Percentiles rank a stretch among this genome's conserved stretches.
phyloP scores from a whole-genome alignment of 2,888 invertebrate species.

The Elgonia sp. region DNA sequence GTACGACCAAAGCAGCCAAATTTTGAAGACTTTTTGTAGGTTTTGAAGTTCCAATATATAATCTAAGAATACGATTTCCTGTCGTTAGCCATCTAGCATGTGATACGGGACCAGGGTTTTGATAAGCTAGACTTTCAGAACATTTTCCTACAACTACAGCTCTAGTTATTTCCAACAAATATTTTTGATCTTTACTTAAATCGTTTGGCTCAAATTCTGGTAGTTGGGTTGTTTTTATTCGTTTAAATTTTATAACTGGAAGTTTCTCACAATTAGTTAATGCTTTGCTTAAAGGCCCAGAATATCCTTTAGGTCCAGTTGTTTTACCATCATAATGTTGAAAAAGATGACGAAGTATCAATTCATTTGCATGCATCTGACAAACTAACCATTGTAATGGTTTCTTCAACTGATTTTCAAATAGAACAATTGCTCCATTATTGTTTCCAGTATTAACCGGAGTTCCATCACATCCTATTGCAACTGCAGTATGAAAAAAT shows the following conservation, averaged over 20 bases:
- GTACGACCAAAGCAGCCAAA: conserved; percentile 12
- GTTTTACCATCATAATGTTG: conserved; percentile 44
- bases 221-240: conserved; percentile 10
- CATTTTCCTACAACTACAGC: conserved; percentile 40
- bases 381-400: conserved; percentile 44
- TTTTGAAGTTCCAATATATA: conserved; percentile 15
- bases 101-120: conserved; percentile 39
- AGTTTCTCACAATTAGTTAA: conserved; percentile 56
- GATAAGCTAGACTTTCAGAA: conserved; percentile 25
- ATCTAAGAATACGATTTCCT: conserved; percentile 25
- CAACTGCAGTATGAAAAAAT: conserved; percentile 17
- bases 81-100: conserved; percentile 41
- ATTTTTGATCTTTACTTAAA: conserved; percentile 54
- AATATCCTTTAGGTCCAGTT: conserved; percentile 78
- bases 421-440: conserved; percentile 33
- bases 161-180: conserved; percentile 47
- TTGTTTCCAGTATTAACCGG: conserved; percentile 34
- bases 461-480: conserved; percentile 53
- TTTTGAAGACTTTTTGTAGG: conserved; percentile 11
- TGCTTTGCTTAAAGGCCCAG: conserved; percentile 79
- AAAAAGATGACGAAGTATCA: conserved; percentile 44
- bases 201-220: conserved; percentile 39
- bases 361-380: conserved; percentile 44
- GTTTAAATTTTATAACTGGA: conserved; percentile 31
- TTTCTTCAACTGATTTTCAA: conserved; percentile 5